A percentile compares a stretch with the other conserved stretches of the same genome.
These are phyloP conservation scores for Datnioides undecimradiatus DNA, from an alignment of 2,113 vertebrate species.

Conservation along the genomic window DNA sequence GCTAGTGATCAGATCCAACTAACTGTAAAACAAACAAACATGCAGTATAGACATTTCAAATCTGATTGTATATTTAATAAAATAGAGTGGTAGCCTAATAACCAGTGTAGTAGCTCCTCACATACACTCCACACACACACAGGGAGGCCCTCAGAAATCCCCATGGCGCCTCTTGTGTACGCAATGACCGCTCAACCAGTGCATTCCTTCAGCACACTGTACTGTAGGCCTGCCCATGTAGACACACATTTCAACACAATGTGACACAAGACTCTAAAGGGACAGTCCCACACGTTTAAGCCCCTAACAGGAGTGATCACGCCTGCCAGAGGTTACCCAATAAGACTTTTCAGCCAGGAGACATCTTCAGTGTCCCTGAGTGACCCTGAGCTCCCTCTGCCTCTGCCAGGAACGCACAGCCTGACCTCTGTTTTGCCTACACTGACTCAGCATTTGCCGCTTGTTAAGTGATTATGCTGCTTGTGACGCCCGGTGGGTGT, in stretches of 20 bases:
- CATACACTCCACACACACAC: constrained; percentile 25
- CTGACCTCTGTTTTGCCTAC: constrained; percentile 57
- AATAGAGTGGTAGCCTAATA: constrained; percentile 11
- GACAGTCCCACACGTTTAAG: constrained; percentile 23
- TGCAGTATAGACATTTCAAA: constrained; percentile 10
- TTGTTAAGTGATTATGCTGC: constrained; percentile 68
- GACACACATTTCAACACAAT: constrained; percentile 37
- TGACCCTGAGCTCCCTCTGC: constrained; percentile 39
- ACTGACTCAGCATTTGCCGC: constrained; percentile 68
- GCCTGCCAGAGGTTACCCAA: constrained; percentile 8
- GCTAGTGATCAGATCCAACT: constrained; percentile 57
- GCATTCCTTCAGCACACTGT: constrained; percentile 59
- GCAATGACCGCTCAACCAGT: constrained; percentile 45
- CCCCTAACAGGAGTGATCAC: neutral
- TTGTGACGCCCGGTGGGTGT: constrained; percentile 50
- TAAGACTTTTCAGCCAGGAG: constrained; percentile 21
- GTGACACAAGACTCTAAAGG: constrained; percentile 30
- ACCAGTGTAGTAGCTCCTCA: too few species aligned
- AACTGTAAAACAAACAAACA: constrained; percentile 12
- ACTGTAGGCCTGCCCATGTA: constrained; percentile 29
- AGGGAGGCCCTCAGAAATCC: constrained; percentile 53
- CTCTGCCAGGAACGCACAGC: constrained; percentile 51
- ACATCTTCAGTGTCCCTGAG: constrained; percentile 48
- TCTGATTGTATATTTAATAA: constrained; percentile 2
- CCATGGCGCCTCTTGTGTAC: constrained; percentile 34